These are phyloP conservation scores for Eumeta japonica DNA, from an alignment of 1,140 invertebrate genomes.

Conservation along the genomic window DNA sequence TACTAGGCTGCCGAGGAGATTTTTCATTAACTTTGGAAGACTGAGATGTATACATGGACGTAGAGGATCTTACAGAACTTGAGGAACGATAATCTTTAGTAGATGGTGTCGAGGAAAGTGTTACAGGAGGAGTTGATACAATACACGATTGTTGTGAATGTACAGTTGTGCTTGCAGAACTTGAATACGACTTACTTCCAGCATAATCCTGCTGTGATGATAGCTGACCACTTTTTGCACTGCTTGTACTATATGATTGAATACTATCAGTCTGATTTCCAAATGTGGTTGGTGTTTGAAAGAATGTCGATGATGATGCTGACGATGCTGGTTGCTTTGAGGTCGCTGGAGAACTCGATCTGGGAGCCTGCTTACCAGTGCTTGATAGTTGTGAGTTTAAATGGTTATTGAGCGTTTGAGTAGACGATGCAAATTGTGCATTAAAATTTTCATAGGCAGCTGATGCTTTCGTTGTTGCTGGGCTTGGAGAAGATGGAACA, in stretches of 20 bases:
- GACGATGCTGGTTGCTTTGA: conserved; percentile 59
- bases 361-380: conserved; percentile 53
- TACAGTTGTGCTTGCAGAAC: conserved; percentile 56
- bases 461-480: conserved; percentile 58
- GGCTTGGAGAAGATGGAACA: conserved; percentile 65
- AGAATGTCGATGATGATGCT: conserved; percentile 60
- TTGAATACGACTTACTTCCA: conserved; percentile 61
- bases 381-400: conserved; percentile 62
- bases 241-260: conserved; percentile 55
- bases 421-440: conserved; percentile 64
- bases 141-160: conserved; percentile 69
- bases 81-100: conserved; percentile 65
- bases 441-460: conserved; percentile 67
- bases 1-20: conserved; percentile 31
- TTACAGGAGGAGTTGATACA: conserved; percentile 63
- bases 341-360: conserved; percentile 60
- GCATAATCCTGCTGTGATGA: conserved; percentile 57
- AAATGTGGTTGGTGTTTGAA: conserved; percentile 62
- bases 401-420: conserved; percentile 64
- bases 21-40: conserved; percentile 57
- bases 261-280: conserved; percentile 55
- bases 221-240: conserved; percentile 58
- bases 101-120: conserved; percentile 49
- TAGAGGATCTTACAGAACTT: conserved; percentile 35
- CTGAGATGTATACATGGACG: conserved; percentile 51